These are phyloP conservation scores for Poeciliopsis occidentalis DNA, from an alignment of 2,113 vertebrate species.

Conservation along the genomic window DNA sequence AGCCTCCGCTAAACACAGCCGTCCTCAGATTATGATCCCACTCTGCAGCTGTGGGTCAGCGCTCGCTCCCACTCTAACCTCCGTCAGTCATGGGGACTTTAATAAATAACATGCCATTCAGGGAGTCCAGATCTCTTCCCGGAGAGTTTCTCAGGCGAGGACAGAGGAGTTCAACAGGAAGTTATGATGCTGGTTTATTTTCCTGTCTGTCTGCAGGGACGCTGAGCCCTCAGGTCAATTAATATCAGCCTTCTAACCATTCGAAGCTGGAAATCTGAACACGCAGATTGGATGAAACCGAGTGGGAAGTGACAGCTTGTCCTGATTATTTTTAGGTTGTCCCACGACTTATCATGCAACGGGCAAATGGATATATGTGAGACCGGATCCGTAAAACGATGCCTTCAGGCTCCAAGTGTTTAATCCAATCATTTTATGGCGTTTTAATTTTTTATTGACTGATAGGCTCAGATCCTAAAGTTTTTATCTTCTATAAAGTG, in stretches of 20 bases:
- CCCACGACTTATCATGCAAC: slow-evolving; percentile 17
- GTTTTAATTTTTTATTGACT: slow-evolving; percentile 10
- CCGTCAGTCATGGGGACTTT: slow-evolving; percentile 62
- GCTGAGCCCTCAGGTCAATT: slow-evolving; percentile 59
- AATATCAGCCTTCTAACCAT: slow-evolving; percentile 55
- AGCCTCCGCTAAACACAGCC: slow-evolving; percentile 79
- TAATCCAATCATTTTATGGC: slow-evolving; percentile 12
- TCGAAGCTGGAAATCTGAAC: slow-evolving; percentile 45
- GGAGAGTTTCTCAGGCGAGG: slow-evolving; percentile 54
- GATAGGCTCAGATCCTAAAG: slow-evolving; percentile 15
- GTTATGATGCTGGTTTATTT: slow-evolving; percentile 60
- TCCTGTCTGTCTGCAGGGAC: slow-evolving; percentile 42
- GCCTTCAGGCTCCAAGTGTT: slow-evolving; percentile 22
- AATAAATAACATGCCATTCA: slow-evolving; percentile 63
- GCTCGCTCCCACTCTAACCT: slow-evolving; percentile 50
- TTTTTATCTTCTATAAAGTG: background rate
- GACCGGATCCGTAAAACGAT: slow-evolving; percentile 27
- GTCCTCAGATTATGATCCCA: slow-evolving; percentile 57
- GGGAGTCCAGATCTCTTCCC: slow-evolving; percentile 14
- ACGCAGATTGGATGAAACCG: slow-evolving; percentile 50
- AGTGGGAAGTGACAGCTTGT: slow-evolving; percentile 48
- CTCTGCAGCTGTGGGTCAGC: slow-evolving; percentile 71
- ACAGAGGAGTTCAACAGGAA: slow-evolving; percentile 45
- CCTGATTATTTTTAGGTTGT: slow-evolving; percentile 57
- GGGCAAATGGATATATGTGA: slow-evolving; percentile 25